phyloP scores from a whole-genome alignment of 2,797 vertebrate species.

The Coilia nasus region DNA sequence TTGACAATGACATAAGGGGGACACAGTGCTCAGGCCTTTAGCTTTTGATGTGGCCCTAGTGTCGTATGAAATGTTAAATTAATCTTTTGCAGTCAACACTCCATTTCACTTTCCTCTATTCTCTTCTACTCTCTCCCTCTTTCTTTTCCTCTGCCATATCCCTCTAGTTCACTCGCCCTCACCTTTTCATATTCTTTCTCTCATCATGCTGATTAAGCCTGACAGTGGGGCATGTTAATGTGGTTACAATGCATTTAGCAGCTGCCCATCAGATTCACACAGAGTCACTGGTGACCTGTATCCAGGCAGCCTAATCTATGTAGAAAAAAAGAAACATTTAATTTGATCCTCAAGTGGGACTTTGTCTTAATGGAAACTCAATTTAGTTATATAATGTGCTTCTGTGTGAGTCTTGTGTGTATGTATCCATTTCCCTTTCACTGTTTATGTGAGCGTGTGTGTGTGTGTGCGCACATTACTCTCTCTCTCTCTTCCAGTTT shows the following conservation, averaged over 20 bases:
- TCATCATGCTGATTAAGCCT: slow-evolving; percentile 39
- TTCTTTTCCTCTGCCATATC: not conserved
- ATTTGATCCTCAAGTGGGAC: slow-evolving; percentile 20
- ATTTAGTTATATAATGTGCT: slow-evolving; percentile 35
- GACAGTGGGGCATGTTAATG: slow-evolving; percentile 35
- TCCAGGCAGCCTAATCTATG: slow-evolving; percentile 27
- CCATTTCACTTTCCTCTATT: slow-evolving; percentile 24
- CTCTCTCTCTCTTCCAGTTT: not conserved
- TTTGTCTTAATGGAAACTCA: slow-evolving; percentile 25
- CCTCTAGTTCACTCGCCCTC: not conserved
- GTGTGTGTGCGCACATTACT: not conserved
- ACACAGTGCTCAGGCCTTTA: not conserved
- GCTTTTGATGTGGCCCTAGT: slow-evolving; percentile 38
- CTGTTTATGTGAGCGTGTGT: not conserved
- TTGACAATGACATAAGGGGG: not conserved
- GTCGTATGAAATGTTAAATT: slow-evolving; percentile 46
- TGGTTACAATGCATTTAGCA: slow-evolving; percentile 35
- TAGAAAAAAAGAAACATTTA: not conserved
- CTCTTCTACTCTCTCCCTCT: not conserved
- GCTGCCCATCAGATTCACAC: slow-evolving; percentile 39
- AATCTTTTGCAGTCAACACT: slow-evolving; percentile 31
- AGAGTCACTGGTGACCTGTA: slow-evolving; percentile 26
- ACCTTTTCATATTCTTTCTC: not conserved
- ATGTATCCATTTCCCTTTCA: not conserved
- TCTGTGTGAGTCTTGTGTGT: slow-evolving; percentile 29